These are phyloP conservation scores for Philotrypesis tridentata DNA, from an alignment of 1,140 invertebrate genomes.

Conservation along the genomic window DNA sequence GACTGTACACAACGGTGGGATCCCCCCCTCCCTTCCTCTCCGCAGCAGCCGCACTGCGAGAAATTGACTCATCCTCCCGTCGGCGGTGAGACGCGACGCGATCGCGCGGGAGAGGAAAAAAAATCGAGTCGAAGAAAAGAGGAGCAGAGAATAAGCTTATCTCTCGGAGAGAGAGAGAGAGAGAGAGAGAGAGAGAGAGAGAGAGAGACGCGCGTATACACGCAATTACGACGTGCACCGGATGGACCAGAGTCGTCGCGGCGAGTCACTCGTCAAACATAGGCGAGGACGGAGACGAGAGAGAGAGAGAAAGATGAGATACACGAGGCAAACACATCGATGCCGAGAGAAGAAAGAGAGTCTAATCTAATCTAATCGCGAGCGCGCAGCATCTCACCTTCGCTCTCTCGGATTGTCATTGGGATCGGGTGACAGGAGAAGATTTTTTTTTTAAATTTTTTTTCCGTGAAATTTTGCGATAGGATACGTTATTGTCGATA, in stretches of 20 bases:
- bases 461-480: no score
- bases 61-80: neutral
- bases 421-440: neutral
- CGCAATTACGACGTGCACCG: neutral
- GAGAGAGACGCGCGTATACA: no score
- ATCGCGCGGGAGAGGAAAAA: no score
- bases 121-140: neutral
- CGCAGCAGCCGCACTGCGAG: neutral
- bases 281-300: neutral
- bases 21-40: no score
- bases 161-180: neutral
- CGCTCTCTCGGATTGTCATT: neutral
- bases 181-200: no score
- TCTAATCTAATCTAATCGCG: neutral
- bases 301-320: neutral
- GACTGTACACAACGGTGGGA: no score
- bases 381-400: conserved; percentile 2
- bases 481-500: no score
- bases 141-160: neutral
- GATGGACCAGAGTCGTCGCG: conserved; percentile 38
- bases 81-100: no score
- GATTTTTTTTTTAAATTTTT: neutral
- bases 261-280: conserved; percentile 34
- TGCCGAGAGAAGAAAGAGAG: neutral
- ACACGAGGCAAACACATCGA: neutral